Evolutionary conservation across 2,797 vertebrate genomes (phyloP).

Genomic region (Hemitrygon akajei): DNA sequence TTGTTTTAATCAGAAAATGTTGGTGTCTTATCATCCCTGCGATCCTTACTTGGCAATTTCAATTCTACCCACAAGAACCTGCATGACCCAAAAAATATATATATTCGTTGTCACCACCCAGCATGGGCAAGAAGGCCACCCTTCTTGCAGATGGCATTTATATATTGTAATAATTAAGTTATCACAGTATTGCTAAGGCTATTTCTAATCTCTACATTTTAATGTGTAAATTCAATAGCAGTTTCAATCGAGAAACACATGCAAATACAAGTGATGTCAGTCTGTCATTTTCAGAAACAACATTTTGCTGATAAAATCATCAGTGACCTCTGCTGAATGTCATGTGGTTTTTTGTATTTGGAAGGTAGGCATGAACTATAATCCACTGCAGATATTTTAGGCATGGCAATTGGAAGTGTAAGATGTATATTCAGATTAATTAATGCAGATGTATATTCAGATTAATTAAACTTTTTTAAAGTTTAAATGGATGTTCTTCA

Average conservation of each 20-base stretch:
- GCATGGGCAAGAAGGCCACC: not conserved
- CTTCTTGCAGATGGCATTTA: not conserved
- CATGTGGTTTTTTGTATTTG: not conserved
- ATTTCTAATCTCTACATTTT: not conserved
- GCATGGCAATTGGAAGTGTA: not conserved
- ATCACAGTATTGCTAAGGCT: not conserved
- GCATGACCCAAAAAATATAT: not conserved
- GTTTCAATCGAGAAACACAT: not conserved
- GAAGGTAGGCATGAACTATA: not conserved
- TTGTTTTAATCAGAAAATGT: too few relatives aligned
- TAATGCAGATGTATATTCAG: too few relatives aligned
- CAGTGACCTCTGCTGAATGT: not conserved
- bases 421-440: too few relatives aligned
- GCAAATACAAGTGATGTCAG: not conserved
- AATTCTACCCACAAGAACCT: not conserved
- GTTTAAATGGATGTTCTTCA: too few relatives aligned
- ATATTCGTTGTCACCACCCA: not conserved
- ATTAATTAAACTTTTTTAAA: too few relatives aligned
- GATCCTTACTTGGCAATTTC: too few relatives aligned
- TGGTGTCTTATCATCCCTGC: too few relatives aligned
- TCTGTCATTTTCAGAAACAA: not conserved
- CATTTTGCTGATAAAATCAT: not conserved
- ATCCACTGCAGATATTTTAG: not conserved
- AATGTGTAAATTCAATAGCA: not conserved
- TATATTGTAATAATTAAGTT: not conserved